Evolutionary conservation across 1,140 invertebrate genomes (phyloP).

Genomic region (Plectrocnemia conspersa): DNA sequence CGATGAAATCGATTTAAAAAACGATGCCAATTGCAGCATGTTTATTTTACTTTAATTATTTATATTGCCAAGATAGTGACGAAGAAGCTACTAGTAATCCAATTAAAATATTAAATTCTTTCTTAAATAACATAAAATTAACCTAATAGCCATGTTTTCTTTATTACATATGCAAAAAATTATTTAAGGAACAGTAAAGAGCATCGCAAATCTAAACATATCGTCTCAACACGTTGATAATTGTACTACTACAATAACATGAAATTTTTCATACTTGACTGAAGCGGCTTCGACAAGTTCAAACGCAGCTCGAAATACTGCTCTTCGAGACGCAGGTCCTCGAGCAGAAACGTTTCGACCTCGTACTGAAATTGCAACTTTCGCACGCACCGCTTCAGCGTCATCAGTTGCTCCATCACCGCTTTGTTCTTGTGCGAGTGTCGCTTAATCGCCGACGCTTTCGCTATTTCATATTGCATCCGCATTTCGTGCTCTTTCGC

Average conservation of each 20-base stretch:
- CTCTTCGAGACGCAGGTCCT: conserved; percentile 16
- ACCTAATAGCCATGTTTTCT: not conserved
- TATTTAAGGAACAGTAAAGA: not conserved
- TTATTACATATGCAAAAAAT: not conserved
- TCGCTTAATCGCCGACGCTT: conserved; percentile 5
- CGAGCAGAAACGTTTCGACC: conserved; percentile 12
- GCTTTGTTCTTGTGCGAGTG: not conserved
- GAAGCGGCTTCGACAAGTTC: conserved; percentile 9
- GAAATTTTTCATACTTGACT: conserved; percentile 18
- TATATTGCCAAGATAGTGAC: too few relatives aligned
- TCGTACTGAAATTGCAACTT: conserved; percentile 13
- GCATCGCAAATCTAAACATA: not conserved
- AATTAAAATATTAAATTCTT: not conserved
- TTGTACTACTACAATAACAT: not conserved
- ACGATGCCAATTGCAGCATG: too few relatives aligned
- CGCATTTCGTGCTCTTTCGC: conserved; percentile 14
- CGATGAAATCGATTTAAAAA: too few relatives aligned
- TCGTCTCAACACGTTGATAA: not conserved
- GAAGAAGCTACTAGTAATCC: not conserved
- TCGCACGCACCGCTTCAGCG: conserved; percentile 6
- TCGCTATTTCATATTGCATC: conserved; percentile 5
- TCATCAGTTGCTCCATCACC: not conserved
- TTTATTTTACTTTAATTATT: too few relatives aligned
- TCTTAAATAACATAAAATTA: not conserved
- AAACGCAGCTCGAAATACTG: conserved; percentile 17